A percentile compares a stretch with the other conserved stretches of the same genome.
phyloP scores from a whole-genome alignment of 2,113 vertebrate genomes.

The Phyllostomus hastatus region DNA sequence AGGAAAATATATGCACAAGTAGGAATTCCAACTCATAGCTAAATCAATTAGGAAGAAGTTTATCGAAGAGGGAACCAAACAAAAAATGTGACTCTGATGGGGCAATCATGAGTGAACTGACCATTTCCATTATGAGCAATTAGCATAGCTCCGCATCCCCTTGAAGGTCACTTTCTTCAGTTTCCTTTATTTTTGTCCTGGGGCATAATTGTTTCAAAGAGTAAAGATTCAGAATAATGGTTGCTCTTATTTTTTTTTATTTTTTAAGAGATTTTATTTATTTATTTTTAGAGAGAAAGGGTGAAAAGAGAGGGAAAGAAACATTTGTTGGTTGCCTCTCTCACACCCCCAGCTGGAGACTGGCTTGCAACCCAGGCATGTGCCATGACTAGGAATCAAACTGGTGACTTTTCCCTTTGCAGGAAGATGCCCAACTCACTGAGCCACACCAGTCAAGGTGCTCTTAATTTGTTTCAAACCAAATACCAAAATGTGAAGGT shows the following conservation, averaged over 20 bases:
- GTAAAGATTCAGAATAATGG: not conserved
- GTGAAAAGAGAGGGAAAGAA: no score
- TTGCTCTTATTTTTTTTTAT: not conserved
- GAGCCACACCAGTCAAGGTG: no score
- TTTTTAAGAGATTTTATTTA: no score
- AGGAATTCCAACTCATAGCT: not conserved
- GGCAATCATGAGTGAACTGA: not conserved
- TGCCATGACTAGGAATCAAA: no score
- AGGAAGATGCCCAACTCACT: no score
- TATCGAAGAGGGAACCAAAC: not conserved
- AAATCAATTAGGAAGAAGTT: not conserved
- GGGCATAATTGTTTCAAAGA: not conserved
- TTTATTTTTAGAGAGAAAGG: no score
- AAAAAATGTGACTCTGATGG: not conserved
- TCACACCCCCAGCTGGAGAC: no score
- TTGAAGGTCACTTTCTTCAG: not conserved
- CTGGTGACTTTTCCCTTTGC: no score
- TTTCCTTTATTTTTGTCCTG: not conserved
- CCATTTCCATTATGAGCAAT: not conserved
- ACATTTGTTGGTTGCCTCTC: no score
- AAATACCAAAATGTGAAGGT: not conserved
- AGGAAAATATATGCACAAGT: not conserved
- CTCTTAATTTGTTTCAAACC: not conserved
- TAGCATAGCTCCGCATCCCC: accelerated
- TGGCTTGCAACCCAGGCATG: no score